Conservation (phyloP, 1,140 invertebrate genomes). For the Scaptomyza graminum region DNA sequence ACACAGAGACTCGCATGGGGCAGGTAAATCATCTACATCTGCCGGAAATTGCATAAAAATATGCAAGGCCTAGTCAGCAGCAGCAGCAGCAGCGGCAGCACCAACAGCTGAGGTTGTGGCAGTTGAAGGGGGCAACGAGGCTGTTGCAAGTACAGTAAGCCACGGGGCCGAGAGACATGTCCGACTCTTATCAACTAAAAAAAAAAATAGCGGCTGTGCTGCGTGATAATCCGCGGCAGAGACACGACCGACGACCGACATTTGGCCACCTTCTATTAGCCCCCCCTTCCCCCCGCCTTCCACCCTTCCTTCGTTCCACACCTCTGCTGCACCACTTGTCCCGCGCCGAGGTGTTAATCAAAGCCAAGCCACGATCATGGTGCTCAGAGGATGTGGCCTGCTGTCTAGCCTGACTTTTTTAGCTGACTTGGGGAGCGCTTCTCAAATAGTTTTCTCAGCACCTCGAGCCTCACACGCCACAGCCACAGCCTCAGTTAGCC, state of each 20-base stretch:
- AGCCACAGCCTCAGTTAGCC: not conserved
- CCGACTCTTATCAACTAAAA: slow-evolving; percentile 46
- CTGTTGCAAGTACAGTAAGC: slow-evolving; percentile 43
- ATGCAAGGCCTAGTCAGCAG: slow-evolving; percentile 54
- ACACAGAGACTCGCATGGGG: slow-evolving; percentile 63
- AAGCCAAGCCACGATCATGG: slow-evolving; percentile 26
- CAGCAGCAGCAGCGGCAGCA: not conserved
- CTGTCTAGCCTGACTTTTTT: not conserved
- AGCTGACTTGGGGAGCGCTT: slow-evolving; percentile 14
- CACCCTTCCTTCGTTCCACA: not conserved
- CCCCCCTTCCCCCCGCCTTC: not conserved
- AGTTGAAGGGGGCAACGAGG: not conserved
- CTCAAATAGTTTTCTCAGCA: slow-evolving; percentile 27
- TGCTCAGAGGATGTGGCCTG: slow-evolving; percentile 16
- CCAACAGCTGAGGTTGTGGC: slow-evolving; percentile 2
- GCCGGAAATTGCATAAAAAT: slow-evolving; percentile 82
- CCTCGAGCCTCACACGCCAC: slow-evolving; percentile 24
- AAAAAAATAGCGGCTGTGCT: slow-evolving; percentile 33
- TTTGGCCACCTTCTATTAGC: slow-evolving; percentile 69
- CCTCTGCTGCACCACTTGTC: not conserved
- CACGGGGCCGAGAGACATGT: slow-evolving; percentile 48
- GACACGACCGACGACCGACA: slow-evolving; percentile 77
- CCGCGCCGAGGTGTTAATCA: slow-evolving; percentile 23
- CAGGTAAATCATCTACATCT: slow-evolving; percentile 79
- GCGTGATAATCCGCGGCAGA: slow-evolving; percentile 64